Percentiles rank a stretch among this genome's conserved stretches.
These are phyloP conservation scores for Idaea dimidiata DNA, from an alignment of 2,888 invertebrate genomes.

Conservation along the genomic window DNA sequence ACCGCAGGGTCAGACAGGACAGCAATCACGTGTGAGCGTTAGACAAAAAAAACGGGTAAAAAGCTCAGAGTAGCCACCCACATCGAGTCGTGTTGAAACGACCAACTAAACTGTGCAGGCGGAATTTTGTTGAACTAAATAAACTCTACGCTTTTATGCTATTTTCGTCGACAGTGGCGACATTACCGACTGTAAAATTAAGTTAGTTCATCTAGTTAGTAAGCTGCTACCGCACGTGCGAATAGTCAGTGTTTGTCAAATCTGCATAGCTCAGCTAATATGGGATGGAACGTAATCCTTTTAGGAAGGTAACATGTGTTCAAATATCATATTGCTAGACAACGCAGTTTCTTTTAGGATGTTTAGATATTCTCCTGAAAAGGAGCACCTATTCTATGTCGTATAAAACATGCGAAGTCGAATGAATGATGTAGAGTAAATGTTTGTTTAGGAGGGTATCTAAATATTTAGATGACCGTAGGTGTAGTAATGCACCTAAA, in stretches of 20 bases:
- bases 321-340: neutral
- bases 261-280: neutral
- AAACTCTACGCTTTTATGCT: neutral
- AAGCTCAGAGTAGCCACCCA: constrained; percentile 19
- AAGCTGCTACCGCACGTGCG: neutral
- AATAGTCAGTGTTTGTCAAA: neutral
- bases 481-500: too few relatives aligned
- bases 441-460: too few relatives aligned
- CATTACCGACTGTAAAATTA: neutral
- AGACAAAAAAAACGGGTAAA: constrained; percentile 37
- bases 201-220: neutral
- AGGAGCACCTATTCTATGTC: too few relatives aligned
- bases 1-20: constrained; percentile 43
- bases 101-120: neutral
- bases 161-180: neutral
- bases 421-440: too few relatives aligned
- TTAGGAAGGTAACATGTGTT: neutral
- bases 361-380: too few relatives aligned
- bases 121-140: neutral
- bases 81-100: neutral
- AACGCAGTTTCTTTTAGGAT: too few relatives aligned
- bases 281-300: neutral
- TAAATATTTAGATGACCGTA: too few relatives aligned
- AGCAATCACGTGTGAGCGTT: constrained; percentile 47
- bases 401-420: too few relatives aligned